Percentiles rank a stretch among this genome's conserved stretches.
Evolutionary conservation across 2,888 invertebrate genomes (phyloP).

Genomic region (Neoscelio sp.): DNA sequence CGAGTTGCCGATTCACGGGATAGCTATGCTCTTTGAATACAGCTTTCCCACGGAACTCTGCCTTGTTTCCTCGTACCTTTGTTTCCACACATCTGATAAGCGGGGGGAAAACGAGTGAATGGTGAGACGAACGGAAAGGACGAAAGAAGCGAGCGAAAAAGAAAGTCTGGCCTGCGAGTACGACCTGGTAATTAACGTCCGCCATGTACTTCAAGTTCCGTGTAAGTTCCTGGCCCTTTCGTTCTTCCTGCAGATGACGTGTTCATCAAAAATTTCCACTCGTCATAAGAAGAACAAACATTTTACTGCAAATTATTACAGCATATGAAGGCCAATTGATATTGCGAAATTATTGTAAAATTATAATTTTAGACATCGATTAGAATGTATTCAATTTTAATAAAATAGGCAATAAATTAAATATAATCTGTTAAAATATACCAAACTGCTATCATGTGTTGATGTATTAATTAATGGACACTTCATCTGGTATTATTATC

Average conservation of each 20-base stretch:
- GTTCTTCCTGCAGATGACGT: too few relatives aligned
- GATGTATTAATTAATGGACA: too few relatives aligned
- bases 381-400: too few relatives aligned
- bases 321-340: too few relatives aligned
- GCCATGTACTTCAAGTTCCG: constrained; percentile 56
- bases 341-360: too few relatives aligned
- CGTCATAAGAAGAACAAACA: not conserved
- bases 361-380: too few relatives aligned
- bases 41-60: constrained; percentile 72
- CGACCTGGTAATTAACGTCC: constrained; percentile 71
- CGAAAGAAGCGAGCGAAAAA: constrained; percentile 68
- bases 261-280: constrained; percentile 37
- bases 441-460: too few relatives aligned
- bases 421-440: too few relatives aligned
- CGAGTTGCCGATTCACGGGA: constrained; percentile 44
- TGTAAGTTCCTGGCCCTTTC: constrained; percentile 20
- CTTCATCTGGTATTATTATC: too few relatives aligned
- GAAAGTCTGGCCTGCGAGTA: constrained; percentile 57
- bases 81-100: constrained; percentile 77
- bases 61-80: constrained; percentile 74
- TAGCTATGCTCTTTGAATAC: constrained; percentile 69
- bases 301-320: too few relatives aligned
- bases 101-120: constrained; percentile 70
- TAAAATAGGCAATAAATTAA: too few relatives aligned
- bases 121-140: constrained; percentile 68